A percentile compares a stretch with the other conserved stretches of the same genome.
Evolutionary conservation across 2,113 vertebrate genomes (phyloP).

Genomic region (Rafetus swinhoei): DNA sequence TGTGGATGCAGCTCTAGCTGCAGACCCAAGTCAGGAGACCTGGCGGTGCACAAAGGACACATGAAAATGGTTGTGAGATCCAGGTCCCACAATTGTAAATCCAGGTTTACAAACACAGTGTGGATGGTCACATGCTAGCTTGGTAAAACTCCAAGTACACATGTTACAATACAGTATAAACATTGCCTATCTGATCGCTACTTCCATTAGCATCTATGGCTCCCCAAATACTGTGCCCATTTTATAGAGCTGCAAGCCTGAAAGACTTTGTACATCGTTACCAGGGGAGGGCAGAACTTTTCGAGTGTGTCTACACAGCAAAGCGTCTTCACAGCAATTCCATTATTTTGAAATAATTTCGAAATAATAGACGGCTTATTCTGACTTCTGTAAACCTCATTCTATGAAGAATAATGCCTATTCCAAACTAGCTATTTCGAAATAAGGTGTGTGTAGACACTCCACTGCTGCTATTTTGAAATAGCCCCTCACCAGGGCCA

Average conservation of each 20-base stretch:
- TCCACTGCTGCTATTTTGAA: no score
- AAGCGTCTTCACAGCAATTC: no score
- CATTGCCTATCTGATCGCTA: slow-evolving; percentile 2
- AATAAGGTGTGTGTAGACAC: no score
- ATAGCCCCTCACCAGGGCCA: no score
- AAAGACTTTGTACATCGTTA: slow-evolving; percentile 38
- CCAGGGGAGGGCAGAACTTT: slow-evolving; percentile 48
- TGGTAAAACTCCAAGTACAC: neutral
- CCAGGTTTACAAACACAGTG: neutral
- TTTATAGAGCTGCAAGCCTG: slow-evolving; percentile 44
- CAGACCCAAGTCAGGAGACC: neutral
- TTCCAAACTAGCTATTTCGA: no score
- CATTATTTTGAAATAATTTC: no score
- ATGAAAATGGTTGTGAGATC: neutral
- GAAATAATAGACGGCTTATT: no score
- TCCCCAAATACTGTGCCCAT: slow-evolving; percentile 13
- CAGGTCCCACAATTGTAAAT: neutral
- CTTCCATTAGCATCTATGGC: slow-evolving; percentile 2
- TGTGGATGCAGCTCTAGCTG: neutral
- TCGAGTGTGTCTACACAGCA: neutral
- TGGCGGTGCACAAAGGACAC: neutral
- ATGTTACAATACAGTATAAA: neutral
- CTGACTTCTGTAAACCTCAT: no score
- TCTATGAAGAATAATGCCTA: no score
- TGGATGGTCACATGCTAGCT: neutral